Evolutionary conservation across 2,888 invertebrate genomes (phyloP).

Genomic region (Parnassius smintheus): DNA sequence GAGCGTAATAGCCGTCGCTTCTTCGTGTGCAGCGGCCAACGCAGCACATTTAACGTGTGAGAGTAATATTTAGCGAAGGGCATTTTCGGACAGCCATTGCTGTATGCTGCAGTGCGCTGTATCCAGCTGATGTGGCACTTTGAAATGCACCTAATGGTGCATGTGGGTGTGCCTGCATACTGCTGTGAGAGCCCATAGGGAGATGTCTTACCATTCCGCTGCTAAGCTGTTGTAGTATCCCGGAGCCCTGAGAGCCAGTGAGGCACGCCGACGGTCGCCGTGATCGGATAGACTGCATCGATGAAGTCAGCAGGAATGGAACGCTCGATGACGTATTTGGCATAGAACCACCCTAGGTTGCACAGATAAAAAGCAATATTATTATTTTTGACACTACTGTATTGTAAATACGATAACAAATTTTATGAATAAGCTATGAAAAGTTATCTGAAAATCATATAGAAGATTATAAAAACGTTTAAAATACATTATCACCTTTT

Average conservation of each 20-base stretch:
- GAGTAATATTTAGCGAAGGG: constrained; percentile 88
- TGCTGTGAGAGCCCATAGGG: constrained; percentile 83
- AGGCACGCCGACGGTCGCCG: constrained; percentile 85
- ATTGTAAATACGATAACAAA: too few relatives aligned
- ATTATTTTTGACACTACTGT: too few relatives aligned
- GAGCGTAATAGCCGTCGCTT: not conserved
- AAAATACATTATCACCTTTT: too few relatives aligned
- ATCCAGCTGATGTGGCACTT: constrained; percentile 76
- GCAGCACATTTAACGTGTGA: constrained; percentile 44
- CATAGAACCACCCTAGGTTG: constrained; percentile 90
- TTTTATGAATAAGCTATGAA: too few relatives aligned
- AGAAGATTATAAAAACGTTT: too few relatives aligned
- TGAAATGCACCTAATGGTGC: constrained; percentile 77
- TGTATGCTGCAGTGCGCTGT: constrained; percentile 76
- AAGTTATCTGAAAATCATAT: too few relatives aligned
- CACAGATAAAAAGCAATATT: too few relatives aligned
- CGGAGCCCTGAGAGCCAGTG: constrained; percentile 86
- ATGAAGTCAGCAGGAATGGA: constrained; percentile 88
- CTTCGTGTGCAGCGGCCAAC: not conserved
- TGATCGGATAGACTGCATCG: constrained; percentile 83
- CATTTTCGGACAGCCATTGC: constrained; percentile 85
- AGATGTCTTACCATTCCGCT: constrained; percentile 96
- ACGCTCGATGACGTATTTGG: constrained; percentile 95
- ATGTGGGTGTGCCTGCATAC: constrained; percentile 63
- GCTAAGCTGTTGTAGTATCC: constrained; percentile 93